Evolutionary conservation across 2,797 vertebrate species (phyloP).

Genomic region (Neostethus bicornis): DNA sequence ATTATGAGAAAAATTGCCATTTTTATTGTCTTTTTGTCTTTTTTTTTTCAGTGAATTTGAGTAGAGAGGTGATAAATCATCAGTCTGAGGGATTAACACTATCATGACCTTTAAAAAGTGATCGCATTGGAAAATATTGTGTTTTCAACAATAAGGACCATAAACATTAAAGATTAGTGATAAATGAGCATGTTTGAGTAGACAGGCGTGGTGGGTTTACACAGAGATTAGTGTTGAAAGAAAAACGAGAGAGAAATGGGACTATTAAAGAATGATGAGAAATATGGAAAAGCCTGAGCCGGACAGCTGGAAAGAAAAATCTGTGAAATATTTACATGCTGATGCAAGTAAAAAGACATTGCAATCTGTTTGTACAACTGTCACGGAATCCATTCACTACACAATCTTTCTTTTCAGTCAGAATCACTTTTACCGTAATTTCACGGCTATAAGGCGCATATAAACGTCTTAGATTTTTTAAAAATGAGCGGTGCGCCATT

Average conservation of each 20-base stretch:
- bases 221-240: constrained; percentile 17
- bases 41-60: constrained; percentile 57
- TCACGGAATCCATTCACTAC: background rate
- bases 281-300: background rate
- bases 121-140: constrained; percentile 70
- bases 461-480: too few species aligned
- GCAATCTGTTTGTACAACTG: constrained; percentile 4
- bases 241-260: background rate
- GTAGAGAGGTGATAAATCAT: constrained; percentile 53
- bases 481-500: too few species aligned
- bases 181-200: constrained; percentile 72
- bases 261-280: background rate
- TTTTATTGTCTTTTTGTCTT: constrained; percentile 79
- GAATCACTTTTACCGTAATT: too few species aligned
- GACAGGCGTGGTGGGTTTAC: constrained; percentile 61
- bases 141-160: constrained; percentile 61
- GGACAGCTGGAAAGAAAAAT: background rate
- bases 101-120: constrained; percentile 69
- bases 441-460: too few species aligned
- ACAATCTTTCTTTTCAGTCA: too few species aligned
- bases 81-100: constrained; percentile 75
- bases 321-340: constrained; percentile 3
- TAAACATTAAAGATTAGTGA: constrained; percentile 58
- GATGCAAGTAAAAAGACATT: background rate
- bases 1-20: constrained; percentile 68